Conservation (phyloP, 2,888 invertebrate genomes). For the Rhabditoides inermis region DNA sequence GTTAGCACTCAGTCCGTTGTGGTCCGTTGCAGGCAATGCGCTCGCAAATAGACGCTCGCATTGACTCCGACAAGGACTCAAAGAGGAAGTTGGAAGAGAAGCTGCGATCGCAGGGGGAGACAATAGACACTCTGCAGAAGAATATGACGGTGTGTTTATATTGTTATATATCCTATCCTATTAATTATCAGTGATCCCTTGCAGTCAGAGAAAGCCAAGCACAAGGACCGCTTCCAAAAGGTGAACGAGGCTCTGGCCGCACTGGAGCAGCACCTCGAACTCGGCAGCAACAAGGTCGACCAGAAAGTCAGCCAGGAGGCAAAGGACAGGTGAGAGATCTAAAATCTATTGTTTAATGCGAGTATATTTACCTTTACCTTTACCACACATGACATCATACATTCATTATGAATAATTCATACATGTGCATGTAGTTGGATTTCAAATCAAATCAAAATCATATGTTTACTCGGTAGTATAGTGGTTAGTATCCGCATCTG, state of each 20-base stretch:
- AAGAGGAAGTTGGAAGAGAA: slow-evolving; percentile 24
- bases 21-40: slow-evolving; percentile 32
- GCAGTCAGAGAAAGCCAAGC: slow-evolving; percentile 36
- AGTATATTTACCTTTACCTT: too few relatives aligned
- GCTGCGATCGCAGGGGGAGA: slow-evolving; percentile 18
- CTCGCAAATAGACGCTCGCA: slow-evolving; percentile 26
- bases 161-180: neutral
- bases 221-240: slow-evolving; percentile 46
- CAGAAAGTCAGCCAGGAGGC: slow-evolving; percentile 36
- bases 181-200: neutral
- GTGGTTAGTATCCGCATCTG: too few relatives aligned
- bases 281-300: slow-evolving; percentile 48
- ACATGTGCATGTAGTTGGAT: neutral
- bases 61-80: slow-evolving; percentile 33
- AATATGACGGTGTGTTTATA: slow-evolving; percentile 12
- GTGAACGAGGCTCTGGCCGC: slow-evolving; percentile 48
- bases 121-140: slow-evolving; percentile 30
- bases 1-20: too few relatives aligned
- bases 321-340: slow-evolving; percentile 22
- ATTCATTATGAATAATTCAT: slow-evolving; percentile 9
- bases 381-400: slow-evolving; percentile 26
- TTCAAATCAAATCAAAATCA: neutral
- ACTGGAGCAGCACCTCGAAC: slow-evolving; percentile 44
- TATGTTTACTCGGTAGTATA: too few relatives aligned
- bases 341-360: too few relatives aligned